Base-by-base conservation (phyloP, 2,113 vertebrate genomes). In the Sprattus sprattus region DNA sequence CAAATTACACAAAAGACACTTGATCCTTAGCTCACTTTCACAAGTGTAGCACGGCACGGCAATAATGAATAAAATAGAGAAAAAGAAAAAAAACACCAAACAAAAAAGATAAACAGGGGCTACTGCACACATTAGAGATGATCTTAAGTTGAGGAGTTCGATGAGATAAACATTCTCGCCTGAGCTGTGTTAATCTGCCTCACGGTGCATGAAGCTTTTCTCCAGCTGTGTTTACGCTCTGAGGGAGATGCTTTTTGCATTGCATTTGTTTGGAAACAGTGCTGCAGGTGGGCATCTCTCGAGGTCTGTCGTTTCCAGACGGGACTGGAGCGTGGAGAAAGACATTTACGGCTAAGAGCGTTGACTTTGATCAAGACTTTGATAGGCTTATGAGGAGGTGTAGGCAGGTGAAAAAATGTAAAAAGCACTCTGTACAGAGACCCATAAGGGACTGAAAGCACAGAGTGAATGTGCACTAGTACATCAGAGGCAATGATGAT, bases 21-120 rank as follows among this genome's bases (percentile, higher is more conserved):
- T 78, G 71, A 78, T 78, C 71, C 87, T 91, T 88, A 84, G 89
- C 91, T 90, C 67, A 28, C 67, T 75, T 78, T 39, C 28, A 75
- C 28, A 39, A 16, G 71, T 15, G 28, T 39, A 39, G 28, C 71
- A 13, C 20, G 18, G 22, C 54, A 60, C 18, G 18, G 54, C 54
- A 22, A 60, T 22, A 22, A 18, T 22, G 6, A 18, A 60, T 22
- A 60, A 60, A 60, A 22, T 20, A 11, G 6, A 60, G 22, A 22
- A 18, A 22, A 20, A 18, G 22, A 6, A 86, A 44, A 57, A 5
- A 50, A 75, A 86, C 87, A 54, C 85, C 82, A 85, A 54, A 57
- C 25, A 75, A 78, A 39, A 78, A 39, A 6, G 28, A 4, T 39
- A 32, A 39, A 78, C 32, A 16, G 32, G 32, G 71, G 25, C 71